Base-by-base conservation (phyloP, 64 coral and sea anemone genomes). In the Pocillopora damicornis region DNA sequence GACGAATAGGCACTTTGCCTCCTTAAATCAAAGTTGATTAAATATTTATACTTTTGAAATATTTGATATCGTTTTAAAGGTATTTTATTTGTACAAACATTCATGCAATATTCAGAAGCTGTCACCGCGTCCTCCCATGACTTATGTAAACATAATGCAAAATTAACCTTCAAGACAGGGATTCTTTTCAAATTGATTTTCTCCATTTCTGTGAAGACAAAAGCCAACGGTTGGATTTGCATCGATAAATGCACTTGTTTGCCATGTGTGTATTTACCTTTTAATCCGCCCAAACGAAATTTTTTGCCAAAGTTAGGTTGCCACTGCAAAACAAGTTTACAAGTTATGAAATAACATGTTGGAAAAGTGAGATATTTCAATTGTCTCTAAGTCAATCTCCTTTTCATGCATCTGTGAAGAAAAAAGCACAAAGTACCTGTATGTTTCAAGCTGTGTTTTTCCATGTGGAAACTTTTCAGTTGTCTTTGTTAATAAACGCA, bases 61-160 rank as follows among this genome's bases (percentile, higher is more conserved):
- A 86, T 92, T 92, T 92, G 90, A 92, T 92, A 92, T 92, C 75
- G 74, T 82, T 87, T 87, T 86, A 92, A 87, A 78, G 90, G 90
- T 86, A 92, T 87, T 92, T 87, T 87, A 80, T 92, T 92, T 92
- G 75, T 84, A 86, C 76, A 87, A 87, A 87, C 82, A 92, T 36
- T 92, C 83, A 92, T 92, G 30, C 66, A 92, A 92, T 92, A 92
- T 87, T 87, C 74, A 92, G 13, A 23, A 22, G 63, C 63, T 87
- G 79, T 87, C 59, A 62, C 38, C 77, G 75, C 90, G 83, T 92
- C 63, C 86, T 79, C 75, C 90, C 84, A 86, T 76, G 69, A 56
- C 23, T 65, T 79, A 78, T 68, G 83, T 92, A 92, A 92, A 92
- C 83, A 92, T 60, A 61, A 86, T 92, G 60, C 61, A 81, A 92